A percentile compares a stretch with the other conserved stretches of the same genome.
Evolutionary conservation across 2,888 invertebrate species (phyloP).

Genomic region (Pogonocherus hispidulus): DNA sequence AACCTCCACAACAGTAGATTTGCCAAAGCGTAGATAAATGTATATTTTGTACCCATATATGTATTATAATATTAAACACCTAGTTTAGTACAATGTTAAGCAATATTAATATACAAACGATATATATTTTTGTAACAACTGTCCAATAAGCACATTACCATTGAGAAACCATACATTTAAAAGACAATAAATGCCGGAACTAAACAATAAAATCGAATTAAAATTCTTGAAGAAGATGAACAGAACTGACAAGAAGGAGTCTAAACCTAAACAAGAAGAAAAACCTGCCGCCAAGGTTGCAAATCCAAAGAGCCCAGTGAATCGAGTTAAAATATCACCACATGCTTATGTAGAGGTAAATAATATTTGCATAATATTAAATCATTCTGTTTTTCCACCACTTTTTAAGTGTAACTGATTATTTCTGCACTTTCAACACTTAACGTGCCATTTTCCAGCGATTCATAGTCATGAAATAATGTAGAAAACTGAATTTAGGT

Average conservation of each 20-base stretch:
- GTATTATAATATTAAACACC: conserved; percentile 8
- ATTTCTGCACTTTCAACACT: too few species aligned
- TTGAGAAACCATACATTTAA: conserved; percentile 10
- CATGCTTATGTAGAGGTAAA: conserved; percentile 65
- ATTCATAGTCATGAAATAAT: too few species aligned
- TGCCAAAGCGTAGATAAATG: conserved; percentile 39
- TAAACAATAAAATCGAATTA: conserved; percentile 53
- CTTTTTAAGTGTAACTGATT: too few species aligned
- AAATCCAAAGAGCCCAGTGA: conserved; percentile 55
- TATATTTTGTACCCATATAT: conserved; percentile 39
- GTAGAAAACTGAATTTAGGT: too few species aligned
- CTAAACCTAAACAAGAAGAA: conserved; percentile 47
- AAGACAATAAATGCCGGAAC: conserved; percentile 48
- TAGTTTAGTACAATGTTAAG: conserved; percentile 21
- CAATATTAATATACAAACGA: conserved; percentile 30
- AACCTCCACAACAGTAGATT: too few species aligned
- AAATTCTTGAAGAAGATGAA: conserved; percentile 49
- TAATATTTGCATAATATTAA: too few species aligned
- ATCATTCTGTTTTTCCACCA: too few species aligned
- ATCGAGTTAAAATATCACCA: conserved; percentile 64
- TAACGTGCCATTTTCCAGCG: too few species aligned
- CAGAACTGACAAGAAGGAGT: conserved; percentile 31
- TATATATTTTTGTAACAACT: conserved; percentile 27
- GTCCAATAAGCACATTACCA: conserved; percentile 10
- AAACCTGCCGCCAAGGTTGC: conserved; percentile 43